A percentile compares a stretch with the other conserved stretches of the same genome.
These are phyloP conservation scores for Ectemnius lituratus DNA, from an alignment of 2,888 invertebrate species.

Conservation along the genomic window DNA sequence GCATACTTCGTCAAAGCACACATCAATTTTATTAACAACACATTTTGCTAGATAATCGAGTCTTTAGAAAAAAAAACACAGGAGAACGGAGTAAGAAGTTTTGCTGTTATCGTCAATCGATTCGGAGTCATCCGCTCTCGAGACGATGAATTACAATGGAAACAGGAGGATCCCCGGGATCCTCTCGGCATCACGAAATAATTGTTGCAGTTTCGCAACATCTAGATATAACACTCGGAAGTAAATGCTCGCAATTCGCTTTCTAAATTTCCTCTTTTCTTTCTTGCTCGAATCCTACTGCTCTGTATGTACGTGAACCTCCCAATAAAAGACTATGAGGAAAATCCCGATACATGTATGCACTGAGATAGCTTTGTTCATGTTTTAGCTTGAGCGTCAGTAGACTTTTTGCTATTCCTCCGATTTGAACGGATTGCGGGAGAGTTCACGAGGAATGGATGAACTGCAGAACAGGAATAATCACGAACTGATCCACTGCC, in stretches of 20 bases:
- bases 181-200: constrained; percentile 47
- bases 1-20: constrained; percentile 31
- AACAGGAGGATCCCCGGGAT: constrained; percentile 41
- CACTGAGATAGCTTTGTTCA: constrained; percentile 15
- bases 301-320: neutral
- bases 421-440: constrained; percentile 15
- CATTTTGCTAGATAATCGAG: constrained; percentile 40
- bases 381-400: constrained; percentile 35
- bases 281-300: constrained; percentile 24
- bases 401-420: constrained; percentile 31
- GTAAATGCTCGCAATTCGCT: constrained; percentile 43
- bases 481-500: constrained; percentile 28
- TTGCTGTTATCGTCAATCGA: constrained; percentile 38
- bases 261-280: constrained; percentile 27
- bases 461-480: constrained; percentile 30
- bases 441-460: constrained; percentile 37
- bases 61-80: constrained; percentile 38
- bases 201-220: constrained; percentile 49
- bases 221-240: constrained; percentile 47
- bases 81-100: constrained; percentile 44
- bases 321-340: neutral
- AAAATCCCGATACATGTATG: neutral
- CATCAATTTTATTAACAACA: constrained; percentile 35
- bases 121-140: constrained; percentile 39
- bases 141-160: constrained; percentile 45